Evolutionary conservation across 2,113 vertebrate species (phyloP).

Genomic region (Solea solea): DNA sequence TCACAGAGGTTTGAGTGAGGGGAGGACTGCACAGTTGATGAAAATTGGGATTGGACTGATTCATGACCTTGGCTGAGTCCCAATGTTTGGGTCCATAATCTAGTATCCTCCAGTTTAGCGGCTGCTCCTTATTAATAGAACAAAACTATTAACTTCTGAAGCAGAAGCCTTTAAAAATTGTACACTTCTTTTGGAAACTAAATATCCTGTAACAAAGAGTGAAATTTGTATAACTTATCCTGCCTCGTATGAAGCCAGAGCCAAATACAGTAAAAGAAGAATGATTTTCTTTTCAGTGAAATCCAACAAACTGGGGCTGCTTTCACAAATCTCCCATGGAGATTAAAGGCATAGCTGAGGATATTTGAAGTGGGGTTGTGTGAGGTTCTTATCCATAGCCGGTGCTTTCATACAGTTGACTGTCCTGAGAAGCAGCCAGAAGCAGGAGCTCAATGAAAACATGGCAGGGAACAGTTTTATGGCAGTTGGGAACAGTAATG

Average conservation of each 20-base stretch:
- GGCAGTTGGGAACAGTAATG: too few species aligned
- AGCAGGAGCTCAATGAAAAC: too few species aligned
- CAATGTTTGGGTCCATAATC: conserved; percentile 51
- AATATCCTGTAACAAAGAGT: not conserved
- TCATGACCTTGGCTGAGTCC: conserved; percentile 21
- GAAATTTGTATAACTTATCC: not conserved
- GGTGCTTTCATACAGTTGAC: too few species aligned
- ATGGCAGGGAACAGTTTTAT: too few species aligned
- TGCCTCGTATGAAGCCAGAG: not conserved
- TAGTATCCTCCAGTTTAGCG: conserved; percentile 10
- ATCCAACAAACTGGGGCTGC: too few species aligned
- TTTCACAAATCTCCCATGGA: too few species aligned
- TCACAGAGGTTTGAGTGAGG: conserved; percentile 37
- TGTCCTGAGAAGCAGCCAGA: too few species aligned
- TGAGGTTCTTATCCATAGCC: too few species aligned
- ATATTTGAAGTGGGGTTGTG: too few species aligned
- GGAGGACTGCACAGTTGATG: conserved; percentile 27
- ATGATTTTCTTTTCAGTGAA: not conserved
- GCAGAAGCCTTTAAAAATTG: not conserved
- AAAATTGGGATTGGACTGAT: conserved; percentile 41
- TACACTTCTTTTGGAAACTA: not conserved
- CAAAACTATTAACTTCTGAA: not conserved
- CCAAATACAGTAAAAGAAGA: not conserved
- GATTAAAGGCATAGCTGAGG: too few species aligned
- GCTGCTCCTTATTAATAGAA: conserved; percentile 14